Conservation (phyloP, 2,113 vertebrate species). For the Tragelaphus scriptus region DNA sequence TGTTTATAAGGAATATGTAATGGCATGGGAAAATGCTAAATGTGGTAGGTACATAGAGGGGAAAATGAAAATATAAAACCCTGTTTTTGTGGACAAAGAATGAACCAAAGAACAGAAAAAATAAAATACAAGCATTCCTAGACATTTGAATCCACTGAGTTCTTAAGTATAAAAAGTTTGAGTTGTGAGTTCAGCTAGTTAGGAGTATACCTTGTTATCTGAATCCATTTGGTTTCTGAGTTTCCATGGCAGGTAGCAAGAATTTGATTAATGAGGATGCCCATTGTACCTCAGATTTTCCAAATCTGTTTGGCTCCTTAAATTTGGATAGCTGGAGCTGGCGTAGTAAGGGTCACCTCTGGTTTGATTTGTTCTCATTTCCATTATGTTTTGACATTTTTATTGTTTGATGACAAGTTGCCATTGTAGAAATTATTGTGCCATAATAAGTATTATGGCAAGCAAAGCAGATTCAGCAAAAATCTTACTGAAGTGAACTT, state of each 20-base stretch:
- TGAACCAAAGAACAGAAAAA: constrained; percentile 1
- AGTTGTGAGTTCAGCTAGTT: background rate
- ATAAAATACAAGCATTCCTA: background rate
- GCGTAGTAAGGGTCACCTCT: background rate
- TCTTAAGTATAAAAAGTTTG: background rate
- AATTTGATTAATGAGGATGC: background rate
- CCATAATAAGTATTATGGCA: background rate
- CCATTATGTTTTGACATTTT: constrained; percentile 24
- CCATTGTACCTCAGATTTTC: background rate
- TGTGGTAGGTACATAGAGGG: background rate
- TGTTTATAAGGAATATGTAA: background rate
- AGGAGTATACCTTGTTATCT: background rate
- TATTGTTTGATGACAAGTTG: constrained; percentile 8
- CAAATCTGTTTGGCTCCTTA: constrained; percentile 29
- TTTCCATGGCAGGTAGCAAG: background rate
- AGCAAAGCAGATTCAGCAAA: constrained; percentile 1
- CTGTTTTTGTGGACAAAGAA: background rate
- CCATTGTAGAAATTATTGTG: background rate
- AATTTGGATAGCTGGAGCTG: background rate
- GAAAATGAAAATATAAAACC: background rate
- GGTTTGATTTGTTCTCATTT: background rate
- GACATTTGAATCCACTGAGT: background rate
- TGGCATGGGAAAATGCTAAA: background rate
- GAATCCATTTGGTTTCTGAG: background rate
- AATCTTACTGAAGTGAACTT: background rate